These are phyloP conservation scores for Bujurquina vittata DNA, from an alignment of 2,113 vertebrate genomes.

Conservation along the genomic window DNA sequence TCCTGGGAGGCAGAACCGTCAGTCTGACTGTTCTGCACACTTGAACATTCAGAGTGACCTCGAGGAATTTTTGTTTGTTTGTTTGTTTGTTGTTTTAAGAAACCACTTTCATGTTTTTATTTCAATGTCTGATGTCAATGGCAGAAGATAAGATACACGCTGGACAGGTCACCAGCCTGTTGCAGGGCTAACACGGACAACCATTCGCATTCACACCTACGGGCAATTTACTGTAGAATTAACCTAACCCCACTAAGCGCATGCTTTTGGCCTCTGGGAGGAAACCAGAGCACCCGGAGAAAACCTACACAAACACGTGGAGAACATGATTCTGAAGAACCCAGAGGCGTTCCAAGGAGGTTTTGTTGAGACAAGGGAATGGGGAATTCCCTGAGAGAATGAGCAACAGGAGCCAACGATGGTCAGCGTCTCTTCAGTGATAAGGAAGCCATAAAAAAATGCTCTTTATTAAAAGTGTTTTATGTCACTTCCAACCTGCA, in stretches of 20 bases:
- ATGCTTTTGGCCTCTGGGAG: too few relatives aligned
- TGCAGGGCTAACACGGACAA: too few relatives aligned
- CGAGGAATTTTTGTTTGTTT: not conserved
- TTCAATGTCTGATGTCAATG: not conserved
- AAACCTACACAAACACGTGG: too few relatives aligned
- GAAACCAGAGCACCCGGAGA: too few relatives aligned
- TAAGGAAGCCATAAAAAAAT: not conserved
- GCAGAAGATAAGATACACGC: too few relatives aligned
- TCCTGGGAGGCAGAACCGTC: slow-evolving; percentile 10
- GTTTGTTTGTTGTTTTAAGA: slow-evolving; percentile 22
- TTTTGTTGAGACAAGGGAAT: not conserved
- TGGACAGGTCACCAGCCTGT: too few relatives aligned
- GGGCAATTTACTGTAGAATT: too few relatives aligned
- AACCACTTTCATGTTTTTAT: slow-evolving; percentile 22
- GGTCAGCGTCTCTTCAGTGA: not conserved
- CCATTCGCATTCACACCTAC: too few relatives aligned
- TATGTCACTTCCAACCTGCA: not conserved
- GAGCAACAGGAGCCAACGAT: not conserved
- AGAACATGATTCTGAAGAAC: not conserved
- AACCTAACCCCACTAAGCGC: too few relatives aligned
- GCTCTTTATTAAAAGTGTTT: not conserved
- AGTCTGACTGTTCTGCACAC: not conserved
- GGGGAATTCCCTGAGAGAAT: too few relatives aligned
- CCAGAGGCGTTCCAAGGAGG: not conserved
- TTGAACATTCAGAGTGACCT: slow-evolving; percentile 28